These are phyloP conservation scores for Tragopan temminckii DNA, from an alignment of 2,797 vertebrate genomes.

Conservation along the genomic window DNA sequence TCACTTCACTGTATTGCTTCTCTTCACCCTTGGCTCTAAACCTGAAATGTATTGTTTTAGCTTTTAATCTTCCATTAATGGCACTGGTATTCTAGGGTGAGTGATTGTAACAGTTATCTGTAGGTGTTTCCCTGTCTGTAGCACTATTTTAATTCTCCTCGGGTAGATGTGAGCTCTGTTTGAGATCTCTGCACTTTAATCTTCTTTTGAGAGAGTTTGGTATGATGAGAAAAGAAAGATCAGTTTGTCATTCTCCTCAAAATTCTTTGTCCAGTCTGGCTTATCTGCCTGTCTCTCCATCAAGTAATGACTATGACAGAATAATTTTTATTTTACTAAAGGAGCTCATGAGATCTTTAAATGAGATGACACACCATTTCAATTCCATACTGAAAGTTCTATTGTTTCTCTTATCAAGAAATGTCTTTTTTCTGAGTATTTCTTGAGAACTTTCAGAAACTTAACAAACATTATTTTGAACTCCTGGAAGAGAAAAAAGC, in stretches of 20 bases:
- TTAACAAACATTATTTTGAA: background rate
- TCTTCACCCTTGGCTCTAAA: background rate
- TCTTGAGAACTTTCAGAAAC: background rate
- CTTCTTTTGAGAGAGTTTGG: background rate
- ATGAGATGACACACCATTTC: background rate
- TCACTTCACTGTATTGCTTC: background rate
- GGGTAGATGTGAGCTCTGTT: background rate
- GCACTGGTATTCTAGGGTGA: background rate
- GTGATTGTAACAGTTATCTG: background rate
- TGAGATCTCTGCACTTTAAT: background rate
- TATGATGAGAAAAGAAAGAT: background rate
- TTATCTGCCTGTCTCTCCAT: background rate
- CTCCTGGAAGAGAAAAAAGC: background rate
- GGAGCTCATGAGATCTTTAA: background rate
- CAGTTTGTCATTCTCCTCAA: background rate
- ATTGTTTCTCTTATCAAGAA: background rate
- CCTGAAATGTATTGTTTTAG: background rate
- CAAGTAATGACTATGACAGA: background rate
- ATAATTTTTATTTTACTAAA: background rate
- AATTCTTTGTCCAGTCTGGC: background rate
- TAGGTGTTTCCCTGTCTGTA: background rate
- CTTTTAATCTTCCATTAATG: conserved; percentile 1
- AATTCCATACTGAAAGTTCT: background rate
- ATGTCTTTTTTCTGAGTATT: background rate
- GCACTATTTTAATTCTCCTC: background rate